Conservation (phyloP, 2,888 invertebrate species). For the Drosophila stalkeri region DNA sequence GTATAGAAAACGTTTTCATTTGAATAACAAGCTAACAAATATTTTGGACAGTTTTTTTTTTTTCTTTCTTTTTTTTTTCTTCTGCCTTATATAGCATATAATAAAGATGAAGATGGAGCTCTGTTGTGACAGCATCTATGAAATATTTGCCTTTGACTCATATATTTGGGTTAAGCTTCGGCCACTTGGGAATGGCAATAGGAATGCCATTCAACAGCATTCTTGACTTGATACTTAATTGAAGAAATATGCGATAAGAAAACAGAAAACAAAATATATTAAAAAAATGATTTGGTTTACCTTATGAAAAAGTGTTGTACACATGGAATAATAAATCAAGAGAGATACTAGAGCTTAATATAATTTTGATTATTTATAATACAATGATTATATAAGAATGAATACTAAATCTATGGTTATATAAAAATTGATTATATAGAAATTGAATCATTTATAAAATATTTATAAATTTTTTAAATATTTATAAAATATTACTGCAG, state of each 20-base stretch:
- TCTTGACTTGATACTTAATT: constrained; percentile 29
- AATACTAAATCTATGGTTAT: no score
- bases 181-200: constrained; percentile 23
- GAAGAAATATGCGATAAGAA: constrained; percentile 12
- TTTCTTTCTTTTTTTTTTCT: not conserved
- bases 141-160: constrained; percentile 42
- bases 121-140: constrained; percentile 51
- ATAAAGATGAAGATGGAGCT: constrained; percentile 45
- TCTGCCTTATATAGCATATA: constrained; percentile 13
- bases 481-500: no score
- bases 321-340: not conserved
- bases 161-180: constrained; percentile 41
- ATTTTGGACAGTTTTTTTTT: constrained; percentile 55
- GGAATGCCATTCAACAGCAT: constrained; percentile 17
- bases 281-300: not conserved
- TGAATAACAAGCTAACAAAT: constrained; percentile 69
- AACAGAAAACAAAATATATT: not conserved
- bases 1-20: constrained; percentile 71
- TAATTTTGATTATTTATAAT: not conserved
- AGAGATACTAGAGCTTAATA: not conserved
- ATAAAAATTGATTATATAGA: no score
- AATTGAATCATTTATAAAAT: no score
- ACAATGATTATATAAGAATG: no score
- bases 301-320: not conserved
- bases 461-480: no score